A percentile compares a stretch with the other conserved stretches of the same genome.
Evolutionary conservation across 2,797 vertebrate species (phyloP).

Genomic region (Macrochelys suwanniensis): DNA sequence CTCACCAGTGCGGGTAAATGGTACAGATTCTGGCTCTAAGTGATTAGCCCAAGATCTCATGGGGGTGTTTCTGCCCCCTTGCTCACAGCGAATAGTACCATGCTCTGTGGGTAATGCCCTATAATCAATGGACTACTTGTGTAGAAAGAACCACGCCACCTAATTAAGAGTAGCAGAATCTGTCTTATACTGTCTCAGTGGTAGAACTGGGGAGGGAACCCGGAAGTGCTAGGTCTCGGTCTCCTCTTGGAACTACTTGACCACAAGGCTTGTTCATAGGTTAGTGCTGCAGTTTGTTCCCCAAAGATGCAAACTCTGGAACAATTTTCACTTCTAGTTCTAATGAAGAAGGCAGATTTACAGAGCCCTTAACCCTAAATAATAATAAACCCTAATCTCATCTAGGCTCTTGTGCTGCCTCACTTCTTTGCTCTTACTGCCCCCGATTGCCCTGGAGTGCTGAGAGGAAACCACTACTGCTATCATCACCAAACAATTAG

Average conservation of each 20-base stretch:
- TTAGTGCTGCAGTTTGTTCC: background rate
- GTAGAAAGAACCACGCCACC: background rate
- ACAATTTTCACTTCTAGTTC: constrained; percentile 28
- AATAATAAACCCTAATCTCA: background rate
- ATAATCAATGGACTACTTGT: background rate
- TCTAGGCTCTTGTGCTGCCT: constrained; percentile 57
- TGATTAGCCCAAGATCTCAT: background rate
- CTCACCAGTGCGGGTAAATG: rapidly evolving
- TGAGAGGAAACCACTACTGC: constrained; percentile 64
- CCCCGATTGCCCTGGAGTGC: constrained; percentile 65
- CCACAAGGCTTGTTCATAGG: background rate
- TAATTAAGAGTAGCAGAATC: background rate
- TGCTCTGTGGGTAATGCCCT: background rate
- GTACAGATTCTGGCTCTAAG: background rate
- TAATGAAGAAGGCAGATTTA: constrained; percentile 57
- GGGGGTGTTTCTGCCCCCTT: background rate
- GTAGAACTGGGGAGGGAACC: background rate
- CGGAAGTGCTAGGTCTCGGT: background rate
- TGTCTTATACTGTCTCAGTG: background rate
- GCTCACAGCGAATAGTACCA: background rate
- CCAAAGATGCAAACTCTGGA: background rate
- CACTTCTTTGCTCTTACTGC: constrained; percentile 72
- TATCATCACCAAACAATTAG: constrained; percentile 72
- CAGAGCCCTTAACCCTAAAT: constrained; percentile 49
- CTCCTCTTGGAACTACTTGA: background rate